Base-by-base conservation (phyloP, 2,797 vertebrate species). In the Mormyrus proboscirostris region DNA sequence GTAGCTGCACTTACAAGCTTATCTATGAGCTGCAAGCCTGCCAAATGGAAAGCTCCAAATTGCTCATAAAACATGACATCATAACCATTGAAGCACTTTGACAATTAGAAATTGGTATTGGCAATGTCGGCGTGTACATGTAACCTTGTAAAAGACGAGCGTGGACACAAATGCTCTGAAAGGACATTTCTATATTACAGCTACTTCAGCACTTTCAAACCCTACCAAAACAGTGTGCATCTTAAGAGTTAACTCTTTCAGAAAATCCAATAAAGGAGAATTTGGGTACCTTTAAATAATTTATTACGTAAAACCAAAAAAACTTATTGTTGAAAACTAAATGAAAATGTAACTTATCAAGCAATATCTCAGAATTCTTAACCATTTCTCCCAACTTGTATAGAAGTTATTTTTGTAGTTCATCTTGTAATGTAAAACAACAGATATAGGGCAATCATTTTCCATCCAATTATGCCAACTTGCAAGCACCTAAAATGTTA, bases 61-160 rank as follows among this genome's bases (percentile, higher is more conserved):
- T 62, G 92, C 90, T 91, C 91, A 92, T 94, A 93, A 95, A 95
- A 93, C n/a, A 16, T 2, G 91, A 94, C 92, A 94, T 95, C 93
- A 94, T 94, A 95, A 19, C 90, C 91, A 88, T 69, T 93, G 90
- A 47, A 91, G 88, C 49, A 90, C 79, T 89, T 90, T 55, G 86
- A 89, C 62, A 25, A 57, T 89, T 88, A 90, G 89, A 92, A 88
- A 90, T 88, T 91, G 88, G 90, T 88, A 88, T 82, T 89, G 87
- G 50, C 91, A 87, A 55, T 88, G 76, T n/a, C 19, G 22, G 85
- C 84, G 91, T 90, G 83, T 82, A 82, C 76, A 47, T 47, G 7
- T 47, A 82, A 82, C 76, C 76, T 82, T 79, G 16, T 82, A 82
- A 82, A 44, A 82, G 76, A 82, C 8, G 19, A 82, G 76, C 47